Conservation (phyloP, 2,797 vertebrate species). For the Artibeus lituratus region DNA sequence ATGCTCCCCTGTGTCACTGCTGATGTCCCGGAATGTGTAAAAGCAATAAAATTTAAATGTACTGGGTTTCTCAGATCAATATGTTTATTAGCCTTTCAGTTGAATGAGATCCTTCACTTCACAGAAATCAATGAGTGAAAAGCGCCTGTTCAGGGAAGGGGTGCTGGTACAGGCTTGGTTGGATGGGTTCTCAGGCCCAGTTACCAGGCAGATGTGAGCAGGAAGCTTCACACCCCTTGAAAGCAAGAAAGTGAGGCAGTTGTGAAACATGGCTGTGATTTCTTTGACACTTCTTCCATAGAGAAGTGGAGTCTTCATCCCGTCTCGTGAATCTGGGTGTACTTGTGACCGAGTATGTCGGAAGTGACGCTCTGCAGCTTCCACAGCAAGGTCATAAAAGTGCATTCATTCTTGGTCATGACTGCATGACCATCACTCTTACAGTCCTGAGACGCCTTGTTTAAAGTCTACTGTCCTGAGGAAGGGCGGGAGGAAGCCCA, state of each 20-base stretch:
- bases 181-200: not conserved
- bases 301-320: not conserved
- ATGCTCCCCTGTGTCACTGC: not conserved
- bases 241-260: not conserved
- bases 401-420: not conserved
- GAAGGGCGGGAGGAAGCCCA: not conserved
- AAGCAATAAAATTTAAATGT: slow-evolving; percentile 4
- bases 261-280: not conserved
- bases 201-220: not conserved
- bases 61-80: not conserved
- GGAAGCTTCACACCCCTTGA: not conserved
- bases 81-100: not conserved
- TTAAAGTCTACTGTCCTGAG: not conserved
- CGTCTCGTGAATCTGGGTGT: not conserved
- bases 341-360: not conserved
- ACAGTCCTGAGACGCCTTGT: not conserved
- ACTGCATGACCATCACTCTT: not conserved
- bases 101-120: not conserved
- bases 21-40: not conserved
- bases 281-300: not conserved
- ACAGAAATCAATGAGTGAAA: not conserved
- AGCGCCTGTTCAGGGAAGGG: not conserved
- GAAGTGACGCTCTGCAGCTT: not conserved
- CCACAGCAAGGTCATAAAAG: not conserved
- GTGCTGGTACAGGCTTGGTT: not conserved